Conservation (phyloP, 1,140 invertebrate genomes). For the Heliconius congener region DNA sequence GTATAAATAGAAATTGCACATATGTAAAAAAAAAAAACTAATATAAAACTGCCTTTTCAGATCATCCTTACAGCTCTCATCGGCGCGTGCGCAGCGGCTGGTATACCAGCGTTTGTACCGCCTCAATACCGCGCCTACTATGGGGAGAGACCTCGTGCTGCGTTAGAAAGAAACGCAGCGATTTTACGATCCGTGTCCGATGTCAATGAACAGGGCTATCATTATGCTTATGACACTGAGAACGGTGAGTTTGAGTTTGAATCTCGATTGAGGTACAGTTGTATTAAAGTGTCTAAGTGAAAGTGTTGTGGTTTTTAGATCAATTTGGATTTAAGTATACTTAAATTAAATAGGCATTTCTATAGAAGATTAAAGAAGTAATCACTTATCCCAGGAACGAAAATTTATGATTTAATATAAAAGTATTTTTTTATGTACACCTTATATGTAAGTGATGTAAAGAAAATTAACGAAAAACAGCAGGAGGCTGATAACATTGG, state of each 20-base stretch:
- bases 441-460: too few species aligned
- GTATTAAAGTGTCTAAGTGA: neutral
- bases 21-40: too few species aligned
- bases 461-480: too few species aligned
- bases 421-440: too few species aligned
- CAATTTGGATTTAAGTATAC: too few species aligned
- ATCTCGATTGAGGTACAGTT: neutral
- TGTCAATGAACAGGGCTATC: slow-evolving; percentile 67
- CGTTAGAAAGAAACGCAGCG: slow-evolving; percentile 62
- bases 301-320: neutral
- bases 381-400: too few species aligned
- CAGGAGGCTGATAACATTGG: neutral
- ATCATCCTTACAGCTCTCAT: slow-evolving; percentile 59
- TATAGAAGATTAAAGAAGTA: too few species aligned
- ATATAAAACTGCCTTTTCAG: slow-evolving; percentile 43
- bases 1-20: too few species aligned
- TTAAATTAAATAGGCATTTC: too few species aligned
- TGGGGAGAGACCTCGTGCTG: slow-evolving; percentile 53
- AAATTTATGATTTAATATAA: too few species aligned
- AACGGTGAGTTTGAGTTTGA: slow-evolving; percentile 56
- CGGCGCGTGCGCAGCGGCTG: slow-evolving; percentile 52
- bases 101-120: slow-evolving; percentile 48
- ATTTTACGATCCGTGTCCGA: slow-evolving; percentile 65
- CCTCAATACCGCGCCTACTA: slow-evolving; percentile 56
- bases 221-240: slow-evolving; percentile 70